Conservation (phyloP, 2,888 invertebrate genomes). For the Nemurella pictetii region DNA sequence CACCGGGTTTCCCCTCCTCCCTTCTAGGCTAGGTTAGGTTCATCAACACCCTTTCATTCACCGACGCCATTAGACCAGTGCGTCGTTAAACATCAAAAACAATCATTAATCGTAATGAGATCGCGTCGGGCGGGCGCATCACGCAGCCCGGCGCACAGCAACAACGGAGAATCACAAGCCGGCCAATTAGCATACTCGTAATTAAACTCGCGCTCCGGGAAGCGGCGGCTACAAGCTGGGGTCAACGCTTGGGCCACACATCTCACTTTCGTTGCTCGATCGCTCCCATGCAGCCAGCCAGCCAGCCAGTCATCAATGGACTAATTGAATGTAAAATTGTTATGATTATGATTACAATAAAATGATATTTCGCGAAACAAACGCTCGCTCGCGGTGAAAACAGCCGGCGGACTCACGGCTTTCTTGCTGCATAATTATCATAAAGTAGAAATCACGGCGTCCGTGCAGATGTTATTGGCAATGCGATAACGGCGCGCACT, state of each 20-base stretch:
- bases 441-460: not conserved
- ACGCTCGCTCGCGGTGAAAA: not conserved
- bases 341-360: not conserved
- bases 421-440: not conserved
- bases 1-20: too few species aligned
- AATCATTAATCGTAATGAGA: too few species aligned
- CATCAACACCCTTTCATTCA: too few species aligned
- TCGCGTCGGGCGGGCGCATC: too few species aligned
- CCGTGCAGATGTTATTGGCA: not conserved
- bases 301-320: not conserved
- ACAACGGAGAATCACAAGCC: not conserved
- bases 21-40: not conserved
- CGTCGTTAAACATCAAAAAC: too few species aligned
- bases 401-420: not conserved
- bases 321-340: not conserved
- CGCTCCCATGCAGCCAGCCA: too few species aligned
- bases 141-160: not conserved
- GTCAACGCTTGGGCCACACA: not conserved
- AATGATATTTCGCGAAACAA: not conserved
- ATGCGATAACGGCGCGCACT: not conserved
- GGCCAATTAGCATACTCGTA: constrained; percentile 3
- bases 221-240: not conserved
- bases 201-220: not conserved
- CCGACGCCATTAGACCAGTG: too few species aligned
- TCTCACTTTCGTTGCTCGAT: not conserved